phyloP scores from a whole-genome alignment of 2,888 invertebrate genomes.

The Rhingia campestris region DNA sequence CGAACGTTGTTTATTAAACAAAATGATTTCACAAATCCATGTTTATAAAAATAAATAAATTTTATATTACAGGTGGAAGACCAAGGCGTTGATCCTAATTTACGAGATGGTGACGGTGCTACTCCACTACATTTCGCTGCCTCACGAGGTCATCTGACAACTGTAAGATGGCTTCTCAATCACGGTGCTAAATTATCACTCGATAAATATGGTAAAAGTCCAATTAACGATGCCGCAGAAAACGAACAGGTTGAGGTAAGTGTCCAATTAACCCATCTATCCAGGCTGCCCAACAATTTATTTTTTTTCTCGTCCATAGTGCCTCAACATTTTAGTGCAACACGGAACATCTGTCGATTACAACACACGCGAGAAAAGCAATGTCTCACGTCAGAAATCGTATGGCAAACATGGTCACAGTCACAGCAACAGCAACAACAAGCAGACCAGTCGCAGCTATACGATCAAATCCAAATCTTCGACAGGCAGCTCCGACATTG shows the following conservation, averaged over 20 bases:
- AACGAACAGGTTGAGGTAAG: constrained; percentile 93
- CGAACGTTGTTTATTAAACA: not conserved
- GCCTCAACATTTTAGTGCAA: constrained; percentile 91
- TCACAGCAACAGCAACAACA: constrained; percentile 79
- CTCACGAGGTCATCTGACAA: constrained; percentile 90
- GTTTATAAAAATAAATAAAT: not conserved
- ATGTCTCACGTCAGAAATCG: constrained; percentile 73
- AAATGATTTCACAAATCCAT: not conserved
- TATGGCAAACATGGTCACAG: constrained; percentile 77
- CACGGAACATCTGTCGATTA: constrained; percentile 89
- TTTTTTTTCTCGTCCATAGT: constrained; percentile 84
- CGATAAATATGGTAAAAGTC: constrained; percentile 94
- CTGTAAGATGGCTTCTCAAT: constrained; percentile 92
- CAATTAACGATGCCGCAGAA: constrained; percentile 95
- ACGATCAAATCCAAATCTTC: constrained; percentile 83
- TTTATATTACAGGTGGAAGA: constrained; percentile 87
- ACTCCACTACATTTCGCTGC: constrained; percentile 95
- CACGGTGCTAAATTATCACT: constrained; percentile 91
- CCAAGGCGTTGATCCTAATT: constrained; percentile 92
- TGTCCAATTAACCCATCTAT: constrained; percentile 32
- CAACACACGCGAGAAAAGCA: constrained; percentile 81
- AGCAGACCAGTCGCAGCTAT: constrained; percentile 81
- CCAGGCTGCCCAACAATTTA: not conserved
- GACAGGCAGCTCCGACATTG: constrained; percentile 83
- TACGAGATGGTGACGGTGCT: constrained; percentile 93